Base-by-base conservation (phyloP, 37 sponge, comb jelly and placozoan species). In the Ianthella basta region DNA sequence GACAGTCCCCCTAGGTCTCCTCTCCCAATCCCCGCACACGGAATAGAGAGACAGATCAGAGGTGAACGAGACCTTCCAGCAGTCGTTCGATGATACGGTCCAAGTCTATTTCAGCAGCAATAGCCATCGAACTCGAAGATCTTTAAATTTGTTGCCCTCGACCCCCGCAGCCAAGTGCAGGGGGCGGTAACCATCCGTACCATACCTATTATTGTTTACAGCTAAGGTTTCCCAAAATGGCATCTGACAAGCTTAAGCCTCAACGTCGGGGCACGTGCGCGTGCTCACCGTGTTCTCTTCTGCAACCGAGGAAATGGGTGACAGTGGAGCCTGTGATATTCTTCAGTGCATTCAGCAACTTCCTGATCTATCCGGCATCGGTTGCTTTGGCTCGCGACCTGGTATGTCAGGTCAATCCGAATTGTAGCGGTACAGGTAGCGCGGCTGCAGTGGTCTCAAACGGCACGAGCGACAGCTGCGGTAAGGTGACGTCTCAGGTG, bases 41-140 rank as follows among this genome's bases (percentile, higher is more conserved):
- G 50, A 44, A 44, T 8, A 44, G 8, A 8, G 6, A 44, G 50
- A 44, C 50, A 44, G 50, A 44, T 10, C 50, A 44, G 50, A 44
- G 50, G 50, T 8, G 8, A 44, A 44, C 8, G 50, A 44, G 25
- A 98, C 99, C 97, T 87, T 94, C 94, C 14, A 98, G 75, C 39
- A 98, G 84, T 40, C 94, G 87, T 25, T 83, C 69, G 25, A 98
- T 98, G 60, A 98, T 89, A 80, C 79, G 84, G 78, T 98, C 99
- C 50, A 95, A 40, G 78, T 98, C 93, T 27, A 98, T 54, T 27
- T 87, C 85, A 32, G 84, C 54, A 0, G 88, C 85, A 24, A 94
- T 93, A 44, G 50, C 50, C 50, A 44, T 44, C 50, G 50, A 44
- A 8, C 8, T 8, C 8, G 50, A 44, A 8, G 6, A 44, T n/a